These are phyloP conservation scores for Glareola pratincola DNA, from an alignment of 2,113 vertebrate species.

Conservation along the genomic window DNA sequence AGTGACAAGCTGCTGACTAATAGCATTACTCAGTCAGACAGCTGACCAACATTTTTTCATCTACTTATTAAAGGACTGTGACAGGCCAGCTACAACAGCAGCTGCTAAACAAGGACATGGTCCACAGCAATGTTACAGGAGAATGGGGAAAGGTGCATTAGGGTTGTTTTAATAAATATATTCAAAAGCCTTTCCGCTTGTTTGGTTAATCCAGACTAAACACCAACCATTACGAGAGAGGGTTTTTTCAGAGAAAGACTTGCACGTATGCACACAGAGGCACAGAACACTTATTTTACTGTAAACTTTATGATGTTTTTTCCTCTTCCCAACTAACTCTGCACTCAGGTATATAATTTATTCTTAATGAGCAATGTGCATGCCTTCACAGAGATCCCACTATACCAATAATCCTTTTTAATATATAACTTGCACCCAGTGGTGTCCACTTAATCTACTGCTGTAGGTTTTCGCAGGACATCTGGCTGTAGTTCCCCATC, in stretches of 20 bases:
- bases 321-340: background rate
- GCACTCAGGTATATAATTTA: background rate
- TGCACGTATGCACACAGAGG: fast-evolving
- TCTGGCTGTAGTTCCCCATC: background rate
- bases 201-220: background rate
- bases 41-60: constrained; percentile 20
- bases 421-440: background rate
- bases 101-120: background rate
- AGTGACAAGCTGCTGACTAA: constrained; percentile 38
- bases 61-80: background rate
- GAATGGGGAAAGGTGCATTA: background rate
- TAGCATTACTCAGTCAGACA: constrained; percentile 38
- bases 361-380: background rate
- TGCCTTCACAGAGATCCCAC: background rate
- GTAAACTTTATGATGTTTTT: background rate
- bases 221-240: background rate
- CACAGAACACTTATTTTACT: fast-evolving
- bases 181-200: background rate
- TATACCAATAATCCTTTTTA: background rate
- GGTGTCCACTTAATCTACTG: background rate
- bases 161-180: background rate
- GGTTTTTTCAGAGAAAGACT: background rate
- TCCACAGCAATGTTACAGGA: background rate
- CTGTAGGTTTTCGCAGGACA: background rate
- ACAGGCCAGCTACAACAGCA: background rate